A percentile compares a stretch with the other conserved stretches of the same genome.
Conservation (phyloP, 1,140 invertebrate genomes). For the Penaeus vannamei region DNA sequence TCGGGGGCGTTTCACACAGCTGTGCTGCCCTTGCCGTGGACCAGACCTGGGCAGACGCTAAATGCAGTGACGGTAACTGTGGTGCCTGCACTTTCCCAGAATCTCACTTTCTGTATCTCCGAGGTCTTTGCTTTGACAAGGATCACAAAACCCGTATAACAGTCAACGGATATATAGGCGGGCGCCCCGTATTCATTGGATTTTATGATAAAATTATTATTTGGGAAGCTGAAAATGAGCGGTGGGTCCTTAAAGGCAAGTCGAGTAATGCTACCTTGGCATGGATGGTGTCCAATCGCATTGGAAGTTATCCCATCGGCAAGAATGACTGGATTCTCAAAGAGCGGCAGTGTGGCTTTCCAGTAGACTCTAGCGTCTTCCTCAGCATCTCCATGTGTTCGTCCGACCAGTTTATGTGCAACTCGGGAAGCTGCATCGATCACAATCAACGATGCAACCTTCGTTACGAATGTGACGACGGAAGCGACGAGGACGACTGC, state of each 20-base stretch:
- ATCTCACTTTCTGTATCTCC: too few species aligned
- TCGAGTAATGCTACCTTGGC: constrained; percentile 16
- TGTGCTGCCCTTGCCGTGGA: too few species aligned
- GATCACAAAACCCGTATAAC: constrained; percentile 8
- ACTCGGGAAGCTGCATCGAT: constrained; percentile 31
- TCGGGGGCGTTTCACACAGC: too few species aligned
- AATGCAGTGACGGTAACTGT: too few species aligned
- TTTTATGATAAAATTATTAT: constrained; percentile 20
- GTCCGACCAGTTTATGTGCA: constrained; percentile 39
- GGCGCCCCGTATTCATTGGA: constrained; percentile 38
- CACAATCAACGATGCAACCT: constrained; percentile 33
- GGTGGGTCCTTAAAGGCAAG: constrained; percentile 4
- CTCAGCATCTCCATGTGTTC: constrained; percentile 28
- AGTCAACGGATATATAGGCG: neutral
- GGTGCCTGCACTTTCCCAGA: too few species aligned
- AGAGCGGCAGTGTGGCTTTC: constrained; percentile 18
- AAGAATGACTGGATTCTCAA: constrained; percentile 32
- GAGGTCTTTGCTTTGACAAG: too few species aligned
- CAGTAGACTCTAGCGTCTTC: neutral
- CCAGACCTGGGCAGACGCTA: too few species aligned
- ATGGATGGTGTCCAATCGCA: neutral
- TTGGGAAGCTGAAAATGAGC: neutral
- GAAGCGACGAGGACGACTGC: constrained; percentile 43
- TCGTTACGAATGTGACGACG: constrained; percentile 47
- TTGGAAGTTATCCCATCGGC: constrained; percentile 31